Conservation (phyloP, 2,113 vertebrate species). For the Muscicapa adusta region DNA sequence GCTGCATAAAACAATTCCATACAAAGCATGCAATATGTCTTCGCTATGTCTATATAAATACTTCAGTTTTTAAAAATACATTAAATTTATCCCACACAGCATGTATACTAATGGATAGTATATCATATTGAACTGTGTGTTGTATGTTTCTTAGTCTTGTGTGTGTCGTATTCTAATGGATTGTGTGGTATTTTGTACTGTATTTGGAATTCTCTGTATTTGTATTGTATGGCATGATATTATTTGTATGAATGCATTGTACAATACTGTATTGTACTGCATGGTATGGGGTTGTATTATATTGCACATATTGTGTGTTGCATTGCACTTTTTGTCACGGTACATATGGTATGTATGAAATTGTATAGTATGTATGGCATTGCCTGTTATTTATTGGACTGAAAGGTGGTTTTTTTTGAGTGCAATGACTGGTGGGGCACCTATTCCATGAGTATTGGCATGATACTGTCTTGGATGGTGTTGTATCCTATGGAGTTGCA, state of each 20-base stretch:
- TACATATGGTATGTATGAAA: no score
- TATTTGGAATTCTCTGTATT: not conserved
- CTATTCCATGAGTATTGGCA: not conserved
- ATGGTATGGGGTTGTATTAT: not conserved
- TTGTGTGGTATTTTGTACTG: not conserved
- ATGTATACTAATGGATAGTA: not conserved
- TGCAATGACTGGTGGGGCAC: rapidly evolving
- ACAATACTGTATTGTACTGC: not conserved
- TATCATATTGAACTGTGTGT: not conserved
- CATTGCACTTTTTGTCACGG: not conserved
- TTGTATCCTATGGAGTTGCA: rapidly evolving
- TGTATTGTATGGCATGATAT: no score
- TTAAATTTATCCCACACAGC: not conserved
- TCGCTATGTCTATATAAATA: not conserved
- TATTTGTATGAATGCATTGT: not conserved
- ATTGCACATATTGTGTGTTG: rapidly evolving
- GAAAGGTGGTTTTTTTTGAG: not conserved
- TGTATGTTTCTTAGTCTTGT: not conserved
- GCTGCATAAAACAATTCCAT: not conserved
- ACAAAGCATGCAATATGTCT: not conserved
- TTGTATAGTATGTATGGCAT: rapidly evolving
- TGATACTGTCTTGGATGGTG: not conserved
- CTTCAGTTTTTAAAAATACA: not conserved
- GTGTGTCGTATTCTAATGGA: not conserved
- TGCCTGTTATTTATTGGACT: not conserved